Conservation (phyloP, 2,797 vertebrate species). For the Syngnathus rostellatus region DNA sequence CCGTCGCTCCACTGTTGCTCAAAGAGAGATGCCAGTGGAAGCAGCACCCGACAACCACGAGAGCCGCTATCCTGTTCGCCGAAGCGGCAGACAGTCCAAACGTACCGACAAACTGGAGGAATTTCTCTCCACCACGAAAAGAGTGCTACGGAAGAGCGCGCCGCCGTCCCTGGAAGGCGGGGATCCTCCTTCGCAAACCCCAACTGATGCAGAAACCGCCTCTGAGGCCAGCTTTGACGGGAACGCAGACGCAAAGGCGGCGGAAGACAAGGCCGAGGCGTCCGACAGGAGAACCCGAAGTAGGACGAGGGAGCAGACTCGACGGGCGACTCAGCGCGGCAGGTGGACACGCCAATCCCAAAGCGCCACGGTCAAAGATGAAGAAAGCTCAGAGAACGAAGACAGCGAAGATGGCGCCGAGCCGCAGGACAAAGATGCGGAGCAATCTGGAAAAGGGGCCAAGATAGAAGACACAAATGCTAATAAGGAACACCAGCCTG, state of each 20-base stretch:
- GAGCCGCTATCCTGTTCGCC: slow-evolving; percentile 76
- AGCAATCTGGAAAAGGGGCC: slow-evolving; percentile 45
- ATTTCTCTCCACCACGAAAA: slow-evolving; percentile 86
- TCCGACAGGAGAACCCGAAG: slow-evolving; percentile 62
- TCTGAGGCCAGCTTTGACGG: slow-evolving; percentile 94
- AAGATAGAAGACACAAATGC: slow-evolving; percentile 42
- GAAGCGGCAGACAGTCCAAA: slow-evolving; percentile 89
- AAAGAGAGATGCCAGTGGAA: slow-evolving; percentile 78
- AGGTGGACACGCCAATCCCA: slow-evolving; percentile 29
- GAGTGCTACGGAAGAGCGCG: slow-evolving; percentile 68
- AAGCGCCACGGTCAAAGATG: slow-evolving; percentile 44
- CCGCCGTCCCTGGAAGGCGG: slow-evolving; percentile 76
- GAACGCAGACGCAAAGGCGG: slow-evolving; percentile 66
- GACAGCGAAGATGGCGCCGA: slow-evolving; percentile 30
- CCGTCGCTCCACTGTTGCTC: slow-evolving; percentile 84
- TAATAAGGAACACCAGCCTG: slow-evolving; percentile 33
- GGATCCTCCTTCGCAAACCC: slow-evolving; percentile 81
- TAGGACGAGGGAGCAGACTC: slow-evolving; percentile 27
- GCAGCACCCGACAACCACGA: slow-evolving; percentile 66
- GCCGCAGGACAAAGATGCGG: slow-evolving; percentile 16
- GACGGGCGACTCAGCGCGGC: slow-evolving; percentile 25
- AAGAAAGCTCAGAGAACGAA: slow-evolving; percentile 69
- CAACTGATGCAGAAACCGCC: slow-evolving; percentile 84
- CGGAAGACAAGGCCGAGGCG: slow-evolving; percentile 54
- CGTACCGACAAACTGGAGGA: slow-evolving; percentile 92